Conservation (phyloP, 1,140 invertebrate species). For the Micrasema longulum region DNA sequence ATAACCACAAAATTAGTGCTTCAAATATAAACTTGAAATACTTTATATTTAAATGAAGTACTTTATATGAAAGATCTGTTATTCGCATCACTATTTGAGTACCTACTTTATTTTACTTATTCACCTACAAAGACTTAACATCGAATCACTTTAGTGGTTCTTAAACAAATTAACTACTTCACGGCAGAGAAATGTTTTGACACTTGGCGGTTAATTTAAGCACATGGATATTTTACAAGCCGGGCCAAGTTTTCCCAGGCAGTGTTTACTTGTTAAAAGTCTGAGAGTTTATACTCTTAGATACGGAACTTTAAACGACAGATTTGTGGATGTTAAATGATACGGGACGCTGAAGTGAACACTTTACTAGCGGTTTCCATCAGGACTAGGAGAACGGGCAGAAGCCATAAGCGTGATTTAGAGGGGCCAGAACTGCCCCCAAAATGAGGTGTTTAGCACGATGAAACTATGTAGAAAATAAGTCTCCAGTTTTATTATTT, state of each 20-base stretch:
- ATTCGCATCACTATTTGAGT: too few species aligned
- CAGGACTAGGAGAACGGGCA: not conserved
- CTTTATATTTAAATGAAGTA: too few species aligned
- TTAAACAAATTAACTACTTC: constrained; percentile 15
- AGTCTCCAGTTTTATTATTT: too few species aligned
- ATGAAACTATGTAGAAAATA: too few species aligned
- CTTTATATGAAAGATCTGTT: too few species aligned
- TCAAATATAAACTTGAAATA: too few species aligned
- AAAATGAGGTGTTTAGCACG: too few species aligned
- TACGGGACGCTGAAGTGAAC: not conserved
- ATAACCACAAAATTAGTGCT: too few species aligned
- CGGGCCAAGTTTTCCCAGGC: constrained; percentile 1
- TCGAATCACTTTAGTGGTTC: constrained; percentile 10
- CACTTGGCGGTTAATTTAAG: constrained; percentile 5
- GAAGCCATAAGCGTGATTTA: not conserved
- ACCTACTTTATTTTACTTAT: too few species aligned
- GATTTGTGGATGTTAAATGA: constrained; percentile 1
- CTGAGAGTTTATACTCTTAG: constrained; percentile 4
- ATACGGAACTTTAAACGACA: not conserved
- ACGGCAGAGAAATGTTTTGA: not conserved
- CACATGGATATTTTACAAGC: not conserved
- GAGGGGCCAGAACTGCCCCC: not conserved
- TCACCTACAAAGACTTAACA: not conserved
- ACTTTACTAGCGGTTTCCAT: not conserved
- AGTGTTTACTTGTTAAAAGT: constrained; percentile 29